phyloP scores from a whole-genome alignment of 2,113 vertebrate species.

The Numida meleagris region DNA sequence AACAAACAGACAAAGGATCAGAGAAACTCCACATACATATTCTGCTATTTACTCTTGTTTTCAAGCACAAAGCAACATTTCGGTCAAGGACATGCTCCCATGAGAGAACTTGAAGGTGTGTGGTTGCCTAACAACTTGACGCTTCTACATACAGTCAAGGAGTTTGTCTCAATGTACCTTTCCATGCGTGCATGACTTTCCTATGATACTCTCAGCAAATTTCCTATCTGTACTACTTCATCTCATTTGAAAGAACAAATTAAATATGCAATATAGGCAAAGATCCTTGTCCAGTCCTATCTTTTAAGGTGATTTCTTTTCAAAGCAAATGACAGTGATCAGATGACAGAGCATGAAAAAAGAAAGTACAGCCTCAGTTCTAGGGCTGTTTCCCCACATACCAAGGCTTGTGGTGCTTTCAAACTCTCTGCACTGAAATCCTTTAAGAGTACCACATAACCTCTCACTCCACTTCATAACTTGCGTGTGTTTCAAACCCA shows the following conservation, averaged over 20 bases:
- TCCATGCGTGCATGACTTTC: background rate
- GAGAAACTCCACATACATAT: background rate
- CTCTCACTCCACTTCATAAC: background rate
- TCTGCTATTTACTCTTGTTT: background rate
- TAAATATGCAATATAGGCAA: background rate
- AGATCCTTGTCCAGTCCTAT: background rate
- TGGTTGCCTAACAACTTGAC: background rate
- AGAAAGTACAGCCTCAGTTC: background rate
- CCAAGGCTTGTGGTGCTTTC: background rate
- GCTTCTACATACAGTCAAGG: background rate
- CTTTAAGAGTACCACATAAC: background rate
- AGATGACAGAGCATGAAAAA: background rate
- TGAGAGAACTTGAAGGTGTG: background rate
- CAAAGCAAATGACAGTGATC: background rate
- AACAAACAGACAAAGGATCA: background rate
- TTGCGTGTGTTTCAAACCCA: conserved; percentile 1
- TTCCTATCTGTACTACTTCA: background rate
- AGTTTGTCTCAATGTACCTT: background rate
- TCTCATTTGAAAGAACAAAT: background rate
- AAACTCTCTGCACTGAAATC: conserved; percentile 2
- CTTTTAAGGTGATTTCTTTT: background rate
- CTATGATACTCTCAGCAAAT: background rate
- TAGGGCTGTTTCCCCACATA: background rate
- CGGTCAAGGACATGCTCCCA: background rate
- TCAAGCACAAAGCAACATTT: background rate